Conservation (phyloP, 2,797 vertebrate genomes). For the Xenops minutus region DNA sequence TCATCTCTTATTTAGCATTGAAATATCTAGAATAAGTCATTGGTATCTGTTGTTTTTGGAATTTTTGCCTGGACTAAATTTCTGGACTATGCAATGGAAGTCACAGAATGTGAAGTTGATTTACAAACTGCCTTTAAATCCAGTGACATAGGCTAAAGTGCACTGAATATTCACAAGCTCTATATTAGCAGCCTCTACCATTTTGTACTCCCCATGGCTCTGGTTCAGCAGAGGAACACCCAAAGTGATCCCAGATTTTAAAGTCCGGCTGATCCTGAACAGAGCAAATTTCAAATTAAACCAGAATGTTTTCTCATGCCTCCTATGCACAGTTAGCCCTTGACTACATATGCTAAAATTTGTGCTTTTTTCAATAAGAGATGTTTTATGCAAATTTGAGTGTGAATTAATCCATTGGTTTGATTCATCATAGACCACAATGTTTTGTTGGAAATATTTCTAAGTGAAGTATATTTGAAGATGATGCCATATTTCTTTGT, state of each 20-base stretch:
- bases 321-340: neutral
- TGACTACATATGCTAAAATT: neutral
- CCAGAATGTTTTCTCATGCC: neutral
- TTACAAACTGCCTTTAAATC: constrained; percentile 53
- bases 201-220: neutral
- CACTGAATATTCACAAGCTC: constrained; percentile 49
- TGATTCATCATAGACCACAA: neutral
- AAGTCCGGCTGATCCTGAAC: constrained; percentile 18
- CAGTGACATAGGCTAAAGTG: constrained; percentile 37
- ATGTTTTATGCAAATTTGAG: neutral
- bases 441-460: neutral
- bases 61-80: neutral
- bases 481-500: neutral
- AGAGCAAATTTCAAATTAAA: constrained; percentile 48
- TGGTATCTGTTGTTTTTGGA: neutral
- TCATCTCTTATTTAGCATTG: constrained; percentile 24
- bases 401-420: neutral
- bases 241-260: constrained; percentile 60
- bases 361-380: neutral
- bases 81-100: neutral
- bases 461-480: neutral
- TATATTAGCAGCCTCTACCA: constrained; percentile 27
- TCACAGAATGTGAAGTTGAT: constrained; percentile 12
- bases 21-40: neutral
- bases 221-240: constrained; percentile 46